Evolutionary conservation across 2,113 vertebrate species (phyloP).

Genomic region (Cairina moschata): DNA sequence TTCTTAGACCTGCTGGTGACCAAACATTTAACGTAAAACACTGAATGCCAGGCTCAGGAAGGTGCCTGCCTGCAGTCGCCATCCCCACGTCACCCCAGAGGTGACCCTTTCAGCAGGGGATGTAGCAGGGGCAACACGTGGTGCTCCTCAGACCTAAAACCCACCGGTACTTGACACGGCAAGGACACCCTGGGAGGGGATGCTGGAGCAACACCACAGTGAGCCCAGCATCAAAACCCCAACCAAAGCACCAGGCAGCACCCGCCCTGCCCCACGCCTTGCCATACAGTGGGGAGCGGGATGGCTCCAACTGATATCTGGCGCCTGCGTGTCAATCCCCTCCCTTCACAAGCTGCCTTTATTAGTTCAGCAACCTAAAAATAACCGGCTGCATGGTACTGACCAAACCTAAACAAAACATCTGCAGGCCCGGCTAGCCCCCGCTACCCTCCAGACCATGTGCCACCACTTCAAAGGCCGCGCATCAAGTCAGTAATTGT

Average conservation of each 20-base stretch:
- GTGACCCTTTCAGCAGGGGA: background rate
- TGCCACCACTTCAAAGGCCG: slow-evolving; percentile 76
- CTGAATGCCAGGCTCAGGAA: background rate
- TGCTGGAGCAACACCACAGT: background rate
- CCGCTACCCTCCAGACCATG: slow-evolving; percentile 51
- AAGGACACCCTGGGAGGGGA: background rate
- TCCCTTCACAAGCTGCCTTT: slow-evolving; percentile 23
- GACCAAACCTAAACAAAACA: slow-evolving; percentile 72
- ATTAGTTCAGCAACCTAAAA: slow-evolving; percentile 52
- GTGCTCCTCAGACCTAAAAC: background rate
- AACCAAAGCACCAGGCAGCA: background rate
- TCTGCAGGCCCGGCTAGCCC: slow-evolving; percentile 68
- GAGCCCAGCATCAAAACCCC: background rate
- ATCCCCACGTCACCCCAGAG: background rate
- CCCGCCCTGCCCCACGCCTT: background rate
- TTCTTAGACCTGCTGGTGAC: background rate
- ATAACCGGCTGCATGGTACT: slow-evolving; percentile 54
- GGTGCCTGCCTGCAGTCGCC: background rate
- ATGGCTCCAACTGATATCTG: background rate
- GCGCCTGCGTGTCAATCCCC: background rate
- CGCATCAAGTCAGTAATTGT: slow-evolving; percentile 83
- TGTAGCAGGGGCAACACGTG: fast-evolving
- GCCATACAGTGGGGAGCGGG: background rate
- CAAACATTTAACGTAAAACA: background rate
- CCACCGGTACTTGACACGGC: background rate